Conservation (phyloP, 2,113 vertebrate species). For the Acanthisitta chloris region DNA sequence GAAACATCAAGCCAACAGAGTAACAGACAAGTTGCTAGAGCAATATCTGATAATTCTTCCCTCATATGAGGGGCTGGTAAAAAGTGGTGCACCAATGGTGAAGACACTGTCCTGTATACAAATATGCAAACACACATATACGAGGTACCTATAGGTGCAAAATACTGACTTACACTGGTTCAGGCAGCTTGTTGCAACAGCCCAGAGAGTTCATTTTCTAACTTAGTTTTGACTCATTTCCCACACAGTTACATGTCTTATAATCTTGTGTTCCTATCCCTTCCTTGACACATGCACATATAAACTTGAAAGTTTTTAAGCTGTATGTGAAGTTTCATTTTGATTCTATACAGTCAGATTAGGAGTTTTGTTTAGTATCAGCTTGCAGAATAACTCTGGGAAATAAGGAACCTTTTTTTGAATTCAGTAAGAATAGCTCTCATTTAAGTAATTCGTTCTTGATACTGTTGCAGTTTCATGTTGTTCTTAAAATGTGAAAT, state of each 20-base stretch:
- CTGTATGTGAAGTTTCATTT: not conserved
- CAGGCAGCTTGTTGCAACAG: not conserved
- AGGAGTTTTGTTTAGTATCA: not conserved
- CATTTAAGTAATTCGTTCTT: not conserved
- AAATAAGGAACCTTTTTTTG: not conserved
- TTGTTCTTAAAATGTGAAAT: not conserved
- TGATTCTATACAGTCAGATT: not conserved
- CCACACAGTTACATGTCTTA: not conserved
- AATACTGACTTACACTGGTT: not conserved
- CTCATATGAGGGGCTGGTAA: not conserved
- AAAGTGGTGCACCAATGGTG: not conserved
- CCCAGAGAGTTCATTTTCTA: not conserved
- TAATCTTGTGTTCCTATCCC: not conserved
- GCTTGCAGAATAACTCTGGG: not conserved
- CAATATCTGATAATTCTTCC: not conserved
- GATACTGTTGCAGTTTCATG: not conserved
- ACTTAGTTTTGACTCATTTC: not conserved
- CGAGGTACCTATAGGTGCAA: not conserved
- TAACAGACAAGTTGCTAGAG: not conserved
- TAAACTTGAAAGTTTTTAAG: not conserved
- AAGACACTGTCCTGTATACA: not conserved
- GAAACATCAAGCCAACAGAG: not conserved
- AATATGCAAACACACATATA: not conserved
- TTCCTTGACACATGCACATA: not conserved
- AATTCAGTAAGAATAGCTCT: not conserved